Percentiles rank a stretch among this genome's conserved stretches.
These are phyloP conservation scores for Nasonia vitripennis DNA, from an alignment of 1,140 invertebrate species.

Conservation along the genomic window DNA sequence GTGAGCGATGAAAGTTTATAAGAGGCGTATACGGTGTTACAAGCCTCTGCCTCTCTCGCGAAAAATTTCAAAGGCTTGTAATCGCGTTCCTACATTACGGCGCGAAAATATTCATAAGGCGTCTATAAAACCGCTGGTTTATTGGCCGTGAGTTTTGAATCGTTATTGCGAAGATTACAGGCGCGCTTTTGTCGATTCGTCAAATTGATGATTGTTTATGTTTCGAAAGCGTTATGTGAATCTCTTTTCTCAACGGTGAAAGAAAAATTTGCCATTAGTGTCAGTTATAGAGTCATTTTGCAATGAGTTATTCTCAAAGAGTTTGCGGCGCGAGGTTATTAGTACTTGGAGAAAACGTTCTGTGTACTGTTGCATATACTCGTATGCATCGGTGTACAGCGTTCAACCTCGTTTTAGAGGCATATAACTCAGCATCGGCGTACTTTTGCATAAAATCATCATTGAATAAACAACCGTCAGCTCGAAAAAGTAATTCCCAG, in stretches of 20 bases:
- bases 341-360: no score
- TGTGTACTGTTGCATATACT: no score
- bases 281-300: background rate
- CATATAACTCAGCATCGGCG: no score
- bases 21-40: background rate
- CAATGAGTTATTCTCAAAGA: background rate
- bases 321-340: no score
- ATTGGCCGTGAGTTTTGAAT: background rate
- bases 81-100: background rate
- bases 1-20: slow-evolving; percentile 39
- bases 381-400: no score
- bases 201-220: background rate
- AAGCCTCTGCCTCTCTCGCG: background rate
- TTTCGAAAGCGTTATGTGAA: background rate
- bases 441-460: no score
- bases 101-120: background rate
- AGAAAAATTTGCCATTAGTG: background rate
- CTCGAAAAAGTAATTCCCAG: no score
- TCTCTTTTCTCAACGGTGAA: background rate
- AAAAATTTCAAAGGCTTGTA: slow-evolving; percentile 4
- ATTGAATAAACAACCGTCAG: no score
- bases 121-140: background rate
- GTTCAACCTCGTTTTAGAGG: no score
- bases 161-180: no score
- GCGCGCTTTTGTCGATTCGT: background rate